These are phyloP conservation scores for Anodontia alba DNA, from an alignment of 2,888 invertebrate genomes.

Conservation along the genomic window DNA sequence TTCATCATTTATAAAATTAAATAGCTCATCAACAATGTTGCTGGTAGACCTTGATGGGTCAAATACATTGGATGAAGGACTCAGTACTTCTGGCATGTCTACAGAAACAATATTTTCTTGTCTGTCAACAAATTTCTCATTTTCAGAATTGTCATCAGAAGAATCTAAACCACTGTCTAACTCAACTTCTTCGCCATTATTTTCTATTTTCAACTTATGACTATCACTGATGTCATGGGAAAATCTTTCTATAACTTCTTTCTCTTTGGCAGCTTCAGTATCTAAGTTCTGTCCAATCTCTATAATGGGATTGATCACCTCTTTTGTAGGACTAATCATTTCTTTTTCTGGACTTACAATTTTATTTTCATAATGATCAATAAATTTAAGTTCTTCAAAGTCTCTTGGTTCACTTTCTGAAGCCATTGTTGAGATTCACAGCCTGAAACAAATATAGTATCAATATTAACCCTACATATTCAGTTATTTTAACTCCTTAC, in stretches of 20 bases:
- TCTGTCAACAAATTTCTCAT: conserved; percentile 48
- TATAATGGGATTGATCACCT: neutral
- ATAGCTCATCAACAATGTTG: conserved; percentile 39
- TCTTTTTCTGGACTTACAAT: conserved; percentile 46
- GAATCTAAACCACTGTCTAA: conserved; percentile 46
- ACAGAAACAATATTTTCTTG: conserved; percentile 40
- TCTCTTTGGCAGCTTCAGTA: no score
- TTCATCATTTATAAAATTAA: conserved; percentile 36
- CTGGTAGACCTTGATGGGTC: conserved; percentile 30
- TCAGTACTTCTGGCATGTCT: conserved; percentile 26
- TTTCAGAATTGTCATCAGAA: conserved; percentile 19
- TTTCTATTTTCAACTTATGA: neutral
- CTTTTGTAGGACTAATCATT: conserved; percentile 49
- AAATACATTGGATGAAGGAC: neutral
- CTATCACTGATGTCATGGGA: neutral
- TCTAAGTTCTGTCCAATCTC: no score
- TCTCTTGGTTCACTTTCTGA: neutral
- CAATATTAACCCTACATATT: no score
- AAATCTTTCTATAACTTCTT: no score
- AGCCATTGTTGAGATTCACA: conserved; percentile 23
- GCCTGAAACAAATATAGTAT: neutral
- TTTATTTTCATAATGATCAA: conserved; percentile 49
- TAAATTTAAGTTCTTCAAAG: conserved; percentile 30
- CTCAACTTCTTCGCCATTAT: conserved; percentile 35
- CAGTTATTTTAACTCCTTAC: no score